Evolutionary conservation across 2,113 vertebrate species (phyloP), one percentile per base, ranked within the genome.

Genomic region (Platysternon megacephalum): DNA sequence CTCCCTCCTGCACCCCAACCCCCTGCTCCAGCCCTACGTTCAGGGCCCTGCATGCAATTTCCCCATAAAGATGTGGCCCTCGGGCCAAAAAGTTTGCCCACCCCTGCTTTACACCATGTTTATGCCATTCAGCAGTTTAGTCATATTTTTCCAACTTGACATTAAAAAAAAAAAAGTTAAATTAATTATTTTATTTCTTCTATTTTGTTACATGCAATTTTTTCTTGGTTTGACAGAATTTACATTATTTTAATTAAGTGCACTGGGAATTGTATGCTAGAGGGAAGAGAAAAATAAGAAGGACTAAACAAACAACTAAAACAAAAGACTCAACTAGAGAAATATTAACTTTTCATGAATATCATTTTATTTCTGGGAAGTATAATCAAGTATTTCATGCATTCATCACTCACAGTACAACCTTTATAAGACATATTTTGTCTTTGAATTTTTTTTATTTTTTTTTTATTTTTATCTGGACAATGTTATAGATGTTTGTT

Each of bases 181-280:
- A 84, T 95, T 3, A 87, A 94, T 95, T 93, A 89, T 95, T 92
- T 52, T 81, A 35, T 32, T 87, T 12, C 19, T 4, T 89, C 74
- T 61, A 7, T 61, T 68, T 16, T 61, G 85, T 89, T 95, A 79
- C 11, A 79, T 46, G 44, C 0, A 0, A 0, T 52, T 53, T 84
- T 24, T n/a, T n/a, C 89, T 88, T 79, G 1, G 42, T 86, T 91
- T 87, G 13, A 81, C 89, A 35, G 55, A 91, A 95, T 94, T 94
- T 96, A 65, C 85, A 86, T 89, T 89, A 72, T 89, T 96, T 96
- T 95, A 97, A 95, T 95, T 96, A 95, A 93, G 65, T 95, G 87
- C 91, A 95, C 13, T 94, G 94, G 93, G 93, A 96, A 17, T 22
- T 88, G 22, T 51, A 82, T 52, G 72, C 72, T 84, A 79, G 88